phyloP scores from a whole-genome alignment of 2,888 invertebrate species.

The Parnassius glacialis region DNA sequence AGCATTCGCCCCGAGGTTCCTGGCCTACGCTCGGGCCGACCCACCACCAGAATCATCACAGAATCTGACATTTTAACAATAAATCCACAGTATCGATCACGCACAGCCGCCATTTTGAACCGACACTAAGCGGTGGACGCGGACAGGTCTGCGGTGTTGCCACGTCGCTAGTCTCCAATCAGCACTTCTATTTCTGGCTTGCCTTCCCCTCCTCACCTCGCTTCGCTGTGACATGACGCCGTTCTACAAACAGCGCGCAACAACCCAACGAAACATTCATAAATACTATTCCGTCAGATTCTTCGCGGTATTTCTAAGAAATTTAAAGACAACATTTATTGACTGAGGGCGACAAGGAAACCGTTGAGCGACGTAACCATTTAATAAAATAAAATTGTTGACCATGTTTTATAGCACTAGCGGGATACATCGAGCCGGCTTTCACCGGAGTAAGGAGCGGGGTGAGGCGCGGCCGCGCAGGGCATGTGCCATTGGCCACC shows the following conservation, averaged over 20 bases:
- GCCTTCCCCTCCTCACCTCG: conserved; percentile 32
- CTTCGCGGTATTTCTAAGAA: conserved; percentile 46
- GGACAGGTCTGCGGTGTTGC: conserved; percentile 71
- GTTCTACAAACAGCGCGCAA: conserved; percentile 57
- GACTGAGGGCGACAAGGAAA: conserved; percentile 42
- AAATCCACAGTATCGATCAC: conserved; percentile 80
- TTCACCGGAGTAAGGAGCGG: conserved; percentile 65
- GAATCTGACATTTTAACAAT: conserved; percentile 71
- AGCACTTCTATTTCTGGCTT: conserved; percentile 76
- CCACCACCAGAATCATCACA: conserved; percentile 74
- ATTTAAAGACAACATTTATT: conserved; percentile 51
- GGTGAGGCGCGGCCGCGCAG: conserved; percentile 76
- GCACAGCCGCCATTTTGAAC: conserved; percentile 80
- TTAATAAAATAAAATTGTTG: conserved; percentile 59
- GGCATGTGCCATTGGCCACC: conserved; percentile 84
- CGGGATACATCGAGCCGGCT: conserved; percentile 59
- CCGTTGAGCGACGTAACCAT: conserved; percentile 37
- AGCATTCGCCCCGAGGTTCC: conserved; percentile 64
- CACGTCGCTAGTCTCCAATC: conserved; percentile 72
- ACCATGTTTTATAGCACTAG: conserved; percentile 43
- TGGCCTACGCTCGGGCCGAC: conserved; percentile 72
- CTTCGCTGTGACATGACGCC: conserved; percentile 51
- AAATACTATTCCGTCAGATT: conserved; percentile 37
- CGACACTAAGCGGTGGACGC: conserved; percentile 73
- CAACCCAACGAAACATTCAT: conserved; percentile 62